Evolutionary conservation across 2,113 vertebrate species (phyloP), one percentile per base, ranked within the genome.

Genomic region (Salvator merianae): DNA sequence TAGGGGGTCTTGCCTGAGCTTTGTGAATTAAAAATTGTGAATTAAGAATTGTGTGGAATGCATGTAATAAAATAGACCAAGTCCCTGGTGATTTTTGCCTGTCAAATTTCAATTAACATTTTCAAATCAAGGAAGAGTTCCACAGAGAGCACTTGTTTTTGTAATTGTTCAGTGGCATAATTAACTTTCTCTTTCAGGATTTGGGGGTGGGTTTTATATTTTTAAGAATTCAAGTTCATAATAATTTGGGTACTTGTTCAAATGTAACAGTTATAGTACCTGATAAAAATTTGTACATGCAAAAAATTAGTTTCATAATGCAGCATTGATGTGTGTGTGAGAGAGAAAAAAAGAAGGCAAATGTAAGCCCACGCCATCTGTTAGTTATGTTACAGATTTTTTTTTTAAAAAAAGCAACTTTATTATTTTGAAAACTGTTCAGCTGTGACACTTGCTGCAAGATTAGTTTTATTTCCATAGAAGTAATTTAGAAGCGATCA

Each of bases 61-160:
- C 89, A 88, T 91, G 43, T 80, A 84, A 90, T 83, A 66, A 90
- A 88, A 88, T 65, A 36, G 73, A 93, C 87, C 82, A 85, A 92
- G 84, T 82, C 47, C 69, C 86, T 90, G 84, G 89, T 91, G 83
- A 75, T 86, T 66, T n/a, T 81, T 43, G 84, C 83, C 78, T 79
- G 77, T 89, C 77, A 90, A 82, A 88, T 53, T 79, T 79, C 55
- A 70, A 38, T 90, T 89, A 91, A 62, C 83, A 34, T 78, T 86
- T 87, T 72, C 74, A 10, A 81, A 86, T 82, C 83, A 85, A 43
- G 30, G 77, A 34, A 86, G n/a, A 88, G 89, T 93, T 93, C 87
- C 79, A 77, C 34, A 84, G 83, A 78, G 85, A 83, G 53, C 76
- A 66, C 43, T 53, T 83, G 75, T 22, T 20, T 7, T 0, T 82